Evolutionary conservation across 2,888 invertebrate species (phyloP).

Genomic region (Abscondita cerata): DNA sequence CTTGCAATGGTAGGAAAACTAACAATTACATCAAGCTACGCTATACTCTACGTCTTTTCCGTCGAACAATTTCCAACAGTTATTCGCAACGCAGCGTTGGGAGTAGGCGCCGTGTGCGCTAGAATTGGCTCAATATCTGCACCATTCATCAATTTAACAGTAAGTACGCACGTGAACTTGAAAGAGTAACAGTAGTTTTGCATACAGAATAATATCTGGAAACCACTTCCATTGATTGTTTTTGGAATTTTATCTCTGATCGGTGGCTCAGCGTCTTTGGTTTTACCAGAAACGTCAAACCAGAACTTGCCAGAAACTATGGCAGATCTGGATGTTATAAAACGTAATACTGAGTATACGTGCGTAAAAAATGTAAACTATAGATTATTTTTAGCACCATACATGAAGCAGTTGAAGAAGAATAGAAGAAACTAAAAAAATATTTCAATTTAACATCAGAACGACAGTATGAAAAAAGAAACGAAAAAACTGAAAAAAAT

Average conservation of each 20-base stretch:
- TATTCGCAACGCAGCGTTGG: slow-evolving; percentile 82
- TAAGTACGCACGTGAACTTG: no score
- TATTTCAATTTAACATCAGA: no score
- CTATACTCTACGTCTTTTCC: slow-evolving; percentile 86
- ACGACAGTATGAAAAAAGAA: no score
- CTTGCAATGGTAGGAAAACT: slow-evolving; percentile 81
- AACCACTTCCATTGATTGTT: slow-evolving; percentile 65
- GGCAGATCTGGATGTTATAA: not conserved
- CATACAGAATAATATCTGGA: slow-evolving; percentile 65
- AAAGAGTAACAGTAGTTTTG: no score
- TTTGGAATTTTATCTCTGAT: slow-evolving; percentile 65
- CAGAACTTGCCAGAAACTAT: slow-evolving; percentile 63
- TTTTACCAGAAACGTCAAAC: slow-evolving; percentile 72
- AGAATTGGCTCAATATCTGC: slow-evolving; percentile 60
- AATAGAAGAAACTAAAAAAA: no score
- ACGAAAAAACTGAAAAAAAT: no score
- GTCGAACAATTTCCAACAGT: slow-evolving; percentile 88
- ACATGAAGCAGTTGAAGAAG: no score
- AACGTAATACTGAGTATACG: no score
- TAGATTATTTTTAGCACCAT: no score
- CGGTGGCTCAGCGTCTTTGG: slow-evolving; percentile 64
- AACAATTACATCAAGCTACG: slow-evolving; percentile 84
- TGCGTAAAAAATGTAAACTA: no score
- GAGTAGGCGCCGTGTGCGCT: slow-evolving; percentile 85
- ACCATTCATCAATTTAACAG: no score